These are phyloP conservation scores for Sebastes itinus DNA, from an alignment of 2,797 vertebrate genomes.

Conservation along the genomic window DNA sequence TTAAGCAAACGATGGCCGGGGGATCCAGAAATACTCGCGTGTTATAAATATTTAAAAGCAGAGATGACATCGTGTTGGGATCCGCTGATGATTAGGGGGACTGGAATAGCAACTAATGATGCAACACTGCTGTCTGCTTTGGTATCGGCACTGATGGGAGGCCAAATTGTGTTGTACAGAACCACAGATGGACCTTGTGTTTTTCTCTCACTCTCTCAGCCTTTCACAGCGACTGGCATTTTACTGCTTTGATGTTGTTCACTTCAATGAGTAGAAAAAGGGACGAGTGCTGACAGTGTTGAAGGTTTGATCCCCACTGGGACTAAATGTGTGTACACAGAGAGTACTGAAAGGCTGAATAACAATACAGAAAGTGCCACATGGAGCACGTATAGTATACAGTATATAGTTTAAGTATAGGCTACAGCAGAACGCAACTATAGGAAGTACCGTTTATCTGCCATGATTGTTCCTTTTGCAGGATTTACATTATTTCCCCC, in stretches of 20 bases:
- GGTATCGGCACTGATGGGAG: constrained; percentile 35
- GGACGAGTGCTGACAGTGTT: neutral
- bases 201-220: constrained; percentile 21
- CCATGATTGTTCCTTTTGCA: neutral
- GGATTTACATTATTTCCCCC: too few relatives aligned
- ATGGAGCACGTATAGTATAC: neutral
- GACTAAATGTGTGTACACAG: neutral
- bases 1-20: constrained; percentile 39
- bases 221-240: constrained; percentile 17
- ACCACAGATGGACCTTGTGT: constrained; percentile 39
- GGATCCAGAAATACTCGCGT: constrained; percentile 54
- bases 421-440: neutral
- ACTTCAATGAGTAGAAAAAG: neutral
- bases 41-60: constrained; percentile 68
- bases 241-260: constrained; percentile 30
- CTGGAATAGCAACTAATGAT: constrained; percentile 59
- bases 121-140: constrained; percentile 52
- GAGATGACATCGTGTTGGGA: constrained; percentile 51
- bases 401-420: neutral
- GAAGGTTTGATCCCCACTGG: neutral
- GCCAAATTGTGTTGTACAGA: constrained; percentile 33
- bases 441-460: neutral
- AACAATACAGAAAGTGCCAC: neutral
- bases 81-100: constrained; percentile 32
- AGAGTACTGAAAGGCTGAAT: neutral